Conservation (phyloP, 2,113 vertebrate genomes). For the Nyctibius bracteatus region DNA sequence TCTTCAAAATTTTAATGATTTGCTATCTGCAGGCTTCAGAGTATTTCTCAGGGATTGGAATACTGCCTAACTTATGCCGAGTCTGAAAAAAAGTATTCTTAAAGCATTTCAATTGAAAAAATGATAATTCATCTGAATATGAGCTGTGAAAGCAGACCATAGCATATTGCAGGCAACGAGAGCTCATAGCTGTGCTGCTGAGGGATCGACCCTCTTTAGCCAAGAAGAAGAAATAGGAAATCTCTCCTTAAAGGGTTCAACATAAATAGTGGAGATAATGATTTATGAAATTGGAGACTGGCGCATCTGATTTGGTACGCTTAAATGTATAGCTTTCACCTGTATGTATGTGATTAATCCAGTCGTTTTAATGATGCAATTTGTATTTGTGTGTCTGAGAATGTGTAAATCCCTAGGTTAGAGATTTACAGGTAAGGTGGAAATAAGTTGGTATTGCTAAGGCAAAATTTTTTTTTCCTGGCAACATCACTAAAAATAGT, state of each 20-base stretch:
- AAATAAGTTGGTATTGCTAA: background rate
- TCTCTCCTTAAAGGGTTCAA: background rate
- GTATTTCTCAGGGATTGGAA: constrained; percentile 9
- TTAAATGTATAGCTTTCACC: background rate
- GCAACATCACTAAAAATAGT: background rate
- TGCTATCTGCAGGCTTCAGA: constrained; percentile 28
- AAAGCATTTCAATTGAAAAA: constrained; percentile 14
- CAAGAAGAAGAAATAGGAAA: background rate
- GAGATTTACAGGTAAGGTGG: background rate
- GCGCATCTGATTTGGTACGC: background rate
- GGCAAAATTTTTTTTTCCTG: background rate
- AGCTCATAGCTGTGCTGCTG: background rate
- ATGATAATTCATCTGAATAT: background rate
- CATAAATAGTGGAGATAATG: background rate
- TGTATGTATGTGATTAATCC: background rate
- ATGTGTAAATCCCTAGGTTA: background rate
- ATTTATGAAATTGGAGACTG: background rate
- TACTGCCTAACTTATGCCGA: background rate
- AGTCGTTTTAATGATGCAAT: background rate
- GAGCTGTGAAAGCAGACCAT: background rate
- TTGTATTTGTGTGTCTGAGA: background rate
- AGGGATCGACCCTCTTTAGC: background rate
- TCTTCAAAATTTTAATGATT: constrained; percentile 48
- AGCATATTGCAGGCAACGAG: background rate
- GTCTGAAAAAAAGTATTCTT: background rate